Conservation (phyloP, 2,113 vertebrate species). For the Albula goreensis region DNA sequence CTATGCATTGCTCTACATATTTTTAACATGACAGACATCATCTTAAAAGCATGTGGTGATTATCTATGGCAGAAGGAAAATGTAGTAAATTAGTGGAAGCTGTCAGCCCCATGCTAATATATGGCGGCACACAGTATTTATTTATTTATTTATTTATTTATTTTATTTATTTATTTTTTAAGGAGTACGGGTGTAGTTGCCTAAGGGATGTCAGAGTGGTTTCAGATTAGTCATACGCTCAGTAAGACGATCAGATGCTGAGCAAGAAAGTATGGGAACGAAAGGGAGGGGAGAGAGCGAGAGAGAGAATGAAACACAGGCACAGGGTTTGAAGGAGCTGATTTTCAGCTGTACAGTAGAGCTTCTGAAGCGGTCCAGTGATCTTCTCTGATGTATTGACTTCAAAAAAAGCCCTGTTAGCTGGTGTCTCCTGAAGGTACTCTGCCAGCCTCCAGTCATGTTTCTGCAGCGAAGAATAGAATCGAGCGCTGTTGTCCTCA, state of each 20-base stretch:
- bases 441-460: not conserved
- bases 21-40: too few species aligned
- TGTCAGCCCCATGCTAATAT: too few species aligned
- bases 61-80: too few species aligned
- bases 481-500: not conserved
- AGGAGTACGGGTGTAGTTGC: not conserved
- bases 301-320: not conserved
- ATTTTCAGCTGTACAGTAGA: not conserved
- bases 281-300: not conserved
- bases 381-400: conserved; percentile 6
- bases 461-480: not conserved
- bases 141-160: too few species aligned
- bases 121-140: too few species aligned
- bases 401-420: not conserved
- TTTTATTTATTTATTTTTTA: too few species aligned
- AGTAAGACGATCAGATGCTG: not conserved
- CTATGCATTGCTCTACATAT: too few species aligned
- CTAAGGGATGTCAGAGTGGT: not conserved
- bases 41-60: conserved; percentile 9
- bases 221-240: conserved; percentile 9
- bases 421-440: not conserved
- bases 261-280: not conserved
- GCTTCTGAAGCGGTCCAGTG: not conserved
- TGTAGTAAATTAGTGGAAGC: too few species aligned
- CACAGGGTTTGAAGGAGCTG: not conserved